Conservation (phyloP, 2,888 invertebrate genomes). For the Cylindroiulus punctatus region DNA sequence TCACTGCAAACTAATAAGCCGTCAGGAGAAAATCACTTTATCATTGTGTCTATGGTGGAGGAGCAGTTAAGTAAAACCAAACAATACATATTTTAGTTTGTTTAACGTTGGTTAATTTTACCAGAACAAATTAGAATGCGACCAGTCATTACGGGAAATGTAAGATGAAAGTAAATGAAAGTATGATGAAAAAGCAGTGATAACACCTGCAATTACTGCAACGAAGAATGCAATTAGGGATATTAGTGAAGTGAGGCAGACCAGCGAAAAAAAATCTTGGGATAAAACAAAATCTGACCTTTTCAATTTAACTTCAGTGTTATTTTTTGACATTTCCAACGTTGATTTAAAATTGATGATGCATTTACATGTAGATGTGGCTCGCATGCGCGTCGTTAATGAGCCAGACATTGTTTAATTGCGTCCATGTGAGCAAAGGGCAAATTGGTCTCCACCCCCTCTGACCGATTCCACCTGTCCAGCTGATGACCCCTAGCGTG, state of each 20-base stretch:
- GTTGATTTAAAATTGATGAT: conserved; percentile 42
- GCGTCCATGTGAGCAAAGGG: conserved; percentile 15
- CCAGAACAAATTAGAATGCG: too few relatives aligned
- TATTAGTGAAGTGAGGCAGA: too few relatives aligned
- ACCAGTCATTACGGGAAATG: too few relatives aligned
- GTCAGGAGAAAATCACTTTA: too few relatives aligned
- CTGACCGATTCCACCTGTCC: neutral
- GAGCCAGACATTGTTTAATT: conserved; percentile 40
- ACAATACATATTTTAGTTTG: too few relatives aligned
- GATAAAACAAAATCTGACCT: neutral
- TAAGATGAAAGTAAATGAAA: too few relatives aligned
- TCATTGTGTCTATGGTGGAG: too few relatives aligned
- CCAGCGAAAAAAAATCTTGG: neutral
- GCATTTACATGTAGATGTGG: neutral
- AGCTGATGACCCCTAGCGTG: neutral
- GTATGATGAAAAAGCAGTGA: too few relatives aligned
- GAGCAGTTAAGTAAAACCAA: too few relatives aligned
- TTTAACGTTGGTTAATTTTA: too few relatives aligned
- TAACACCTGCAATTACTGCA: neutral
- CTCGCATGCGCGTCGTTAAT: conserved; percentile 35
- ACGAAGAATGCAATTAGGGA: neutral
- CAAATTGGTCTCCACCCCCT: conserved; percentile 11
- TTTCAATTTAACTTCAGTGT: neutral
- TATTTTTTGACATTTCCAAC: neutral
- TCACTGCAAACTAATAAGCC: too few relatives aligned